phyloP scores from a whole-genome alignment of 2,797 vertebrate genomes.

The Micrastur ruficollis region DNA sequence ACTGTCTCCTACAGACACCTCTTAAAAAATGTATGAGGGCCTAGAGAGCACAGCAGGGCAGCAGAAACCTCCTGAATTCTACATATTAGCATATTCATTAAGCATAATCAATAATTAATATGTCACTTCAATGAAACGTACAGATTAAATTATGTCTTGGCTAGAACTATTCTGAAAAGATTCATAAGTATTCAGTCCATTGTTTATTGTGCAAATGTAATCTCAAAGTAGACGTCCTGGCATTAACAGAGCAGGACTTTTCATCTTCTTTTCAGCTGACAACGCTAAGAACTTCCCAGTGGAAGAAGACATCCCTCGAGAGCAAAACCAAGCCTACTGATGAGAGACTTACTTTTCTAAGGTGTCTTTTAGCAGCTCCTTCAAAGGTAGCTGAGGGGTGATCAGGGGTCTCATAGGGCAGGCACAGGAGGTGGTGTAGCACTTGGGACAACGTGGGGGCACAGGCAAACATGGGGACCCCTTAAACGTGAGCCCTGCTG shows the following conservation, averaged over 20 bases:
- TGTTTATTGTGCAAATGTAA: slow-evolving; percentile 20
- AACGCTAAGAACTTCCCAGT: background rate
- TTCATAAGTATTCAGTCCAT: background rate
- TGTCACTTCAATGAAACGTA: slow-evolving; percentile 59
- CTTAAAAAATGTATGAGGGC: slow-evolving; percentile 71
- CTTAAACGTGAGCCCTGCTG: background rate
- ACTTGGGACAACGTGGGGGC: fast-evolving
- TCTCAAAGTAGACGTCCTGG: background rate
- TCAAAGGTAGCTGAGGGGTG: background rate
- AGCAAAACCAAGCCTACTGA: background rate
- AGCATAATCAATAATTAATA: slow-evolving; percentile 76
- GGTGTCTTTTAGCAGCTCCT: background rate
- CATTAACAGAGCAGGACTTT: background rate
- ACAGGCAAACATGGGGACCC: background rate
- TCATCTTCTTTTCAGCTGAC: background rate
- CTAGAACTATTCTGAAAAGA: slow-evolving; percentile 18
- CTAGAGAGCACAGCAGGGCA: slow-evolving; percentile 63
- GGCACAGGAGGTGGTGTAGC: background rate
- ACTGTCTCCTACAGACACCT: slow-evolving; percentile 48
- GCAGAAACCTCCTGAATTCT: slow-evolving; percentile 53
- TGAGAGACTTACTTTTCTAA: background rate
- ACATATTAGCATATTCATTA: slow-evolving; percentile 74
- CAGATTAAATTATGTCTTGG: slow-evolving; percentile 54
- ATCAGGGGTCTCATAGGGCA: background rate
- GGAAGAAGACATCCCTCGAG: background rate